phyloP scores from a whole-genome alignment of 1,140 invertebrate genomes.

The Drosophila parabipectinata region DNA sequence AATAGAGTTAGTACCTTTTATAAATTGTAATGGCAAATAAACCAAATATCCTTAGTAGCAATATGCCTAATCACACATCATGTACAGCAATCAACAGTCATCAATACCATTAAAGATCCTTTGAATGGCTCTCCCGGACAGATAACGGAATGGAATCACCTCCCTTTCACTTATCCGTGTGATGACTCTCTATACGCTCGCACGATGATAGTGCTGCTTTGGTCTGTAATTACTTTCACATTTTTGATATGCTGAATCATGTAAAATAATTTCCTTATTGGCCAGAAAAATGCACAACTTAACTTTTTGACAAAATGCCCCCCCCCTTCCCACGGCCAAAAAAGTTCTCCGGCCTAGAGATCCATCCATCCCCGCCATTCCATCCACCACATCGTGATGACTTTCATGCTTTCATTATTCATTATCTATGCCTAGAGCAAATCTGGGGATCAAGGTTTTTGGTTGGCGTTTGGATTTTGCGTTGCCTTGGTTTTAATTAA shows the following conservation, averaged over 20 bases:
- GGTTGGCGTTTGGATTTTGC: constrained; percentile 22
- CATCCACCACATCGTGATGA: constrained; percentile 22
- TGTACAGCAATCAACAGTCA: constrained; percentile 16
- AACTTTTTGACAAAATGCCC: constrained; percentile 56
- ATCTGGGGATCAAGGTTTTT: constrained; percentile 49
- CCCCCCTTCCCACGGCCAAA: not conserved
- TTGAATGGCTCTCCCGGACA: not conserved
- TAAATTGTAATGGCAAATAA: too few species aligned
- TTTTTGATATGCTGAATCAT: constrained; percentile 47
- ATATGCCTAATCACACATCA: constrained; percentile 23
- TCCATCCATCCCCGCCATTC: not conserved
- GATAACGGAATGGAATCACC: constrained; percentile 5
- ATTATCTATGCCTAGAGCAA: constrained; percentile 58
- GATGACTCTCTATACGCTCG: constrained; percentile 13
- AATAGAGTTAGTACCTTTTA: too few species aligned
- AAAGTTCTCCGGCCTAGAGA: constrained; percentile 10
- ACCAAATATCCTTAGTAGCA: not conserved
- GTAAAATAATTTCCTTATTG: constrained; percentile 61
- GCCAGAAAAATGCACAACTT: constrained; percentile 56
- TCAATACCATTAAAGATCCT: constrained; percentile 23
- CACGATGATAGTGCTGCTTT: constrained; percentile 42
- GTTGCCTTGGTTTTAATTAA: constrained; percentile 55
- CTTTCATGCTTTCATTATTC: constrained; percentile 56
- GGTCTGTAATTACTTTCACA: constrained; percentile 49
- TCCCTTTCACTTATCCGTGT: not conserved